Conservation (phyloP, 2,797 vertebrate genomes). For the Crypturellus tataupa region DNA sequence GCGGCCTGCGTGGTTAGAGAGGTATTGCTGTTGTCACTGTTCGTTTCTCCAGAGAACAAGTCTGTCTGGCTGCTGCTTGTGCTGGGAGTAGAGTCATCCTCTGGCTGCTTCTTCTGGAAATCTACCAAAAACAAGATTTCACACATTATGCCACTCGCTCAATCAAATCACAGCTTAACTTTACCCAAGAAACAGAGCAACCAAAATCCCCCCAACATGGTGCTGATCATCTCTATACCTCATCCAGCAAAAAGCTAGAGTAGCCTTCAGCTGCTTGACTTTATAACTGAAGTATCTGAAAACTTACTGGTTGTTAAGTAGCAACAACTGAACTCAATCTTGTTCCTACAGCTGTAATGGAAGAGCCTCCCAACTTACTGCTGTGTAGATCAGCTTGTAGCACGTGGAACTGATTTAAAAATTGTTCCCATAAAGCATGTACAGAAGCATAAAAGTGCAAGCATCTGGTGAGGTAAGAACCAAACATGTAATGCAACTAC, state of each 20-base stretch:
- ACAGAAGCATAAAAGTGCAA: background rate
- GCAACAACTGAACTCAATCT: background rate
- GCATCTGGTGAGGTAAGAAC: background rate
- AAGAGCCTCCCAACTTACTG: background rate
- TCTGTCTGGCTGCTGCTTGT: conserved; percentile 92
- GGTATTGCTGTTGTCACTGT: conserved; percentile 90
- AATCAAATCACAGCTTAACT: background rate
- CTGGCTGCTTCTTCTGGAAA: conserved; percentile 94
- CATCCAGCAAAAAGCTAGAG: background rate
- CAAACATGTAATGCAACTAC: background rate
- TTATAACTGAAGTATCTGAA: background rate
- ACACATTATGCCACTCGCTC: background rate
- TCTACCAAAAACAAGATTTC: conserved; percentile 81
- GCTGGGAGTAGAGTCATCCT: conserved; percentile 92
- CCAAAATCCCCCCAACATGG: background rate
- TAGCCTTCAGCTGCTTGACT: background rate
- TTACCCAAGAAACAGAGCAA: background rate
- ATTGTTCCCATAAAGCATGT: accelerated
- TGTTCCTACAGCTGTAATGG: background rate
- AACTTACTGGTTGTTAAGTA: background rate
- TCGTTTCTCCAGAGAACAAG: conserved; percentile 92
- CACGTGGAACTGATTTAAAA: background rate
- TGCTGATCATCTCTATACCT: background rate
- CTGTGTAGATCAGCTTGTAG: background rate
- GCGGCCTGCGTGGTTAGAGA: conserved; percentile 88